Conservation (phyloP, 2,888 invertebrate species). For the Nymphalis c-album region DNA sequence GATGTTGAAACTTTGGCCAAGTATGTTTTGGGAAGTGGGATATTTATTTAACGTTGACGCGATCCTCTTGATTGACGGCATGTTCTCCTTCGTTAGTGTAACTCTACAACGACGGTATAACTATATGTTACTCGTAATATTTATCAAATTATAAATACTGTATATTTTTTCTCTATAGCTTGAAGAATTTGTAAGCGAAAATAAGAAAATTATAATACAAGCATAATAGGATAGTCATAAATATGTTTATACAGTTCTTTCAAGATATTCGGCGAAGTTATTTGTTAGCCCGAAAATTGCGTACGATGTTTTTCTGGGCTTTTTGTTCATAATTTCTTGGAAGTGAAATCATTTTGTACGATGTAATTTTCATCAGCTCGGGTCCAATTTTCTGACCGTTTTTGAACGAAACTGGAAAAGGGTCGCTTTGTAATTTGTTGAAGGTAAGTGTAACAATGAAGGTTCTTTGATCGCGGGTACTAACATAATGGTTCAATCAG, state of each 20-base stretch:
- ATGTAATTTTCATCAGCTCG: conserved; percentile 20
- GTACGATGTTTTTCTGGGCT: neutral
- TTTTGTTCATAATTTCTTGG: conserved; percentile 10
- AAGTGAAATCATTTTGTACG: conserved; percentile 12
- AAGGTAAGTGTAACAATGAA: conserved; percentile 26
- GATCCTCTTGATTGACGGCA: conserved; percentile 8
- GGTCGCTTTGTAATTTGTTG: conserved; percentile 30
- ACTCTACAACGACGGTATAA: no score
- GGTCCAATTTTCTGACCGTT: conserved; percentile 19
- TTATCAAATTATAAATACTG: no score
- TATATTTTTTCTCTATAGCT: neutral
- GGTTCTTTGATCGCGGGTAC: conserved; percentile 16
- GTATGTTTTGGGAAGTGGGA: no score
- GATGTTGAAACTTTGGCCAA: no score
- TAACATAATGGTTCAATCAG: neutral
- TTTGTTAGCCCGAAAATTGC: conserved; percentile 10
- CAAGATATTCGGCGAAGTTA: neutral
- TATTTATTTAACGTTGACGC: neutral
- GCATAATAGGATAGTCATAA: neutral
- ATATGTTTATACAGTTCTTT: neutral
- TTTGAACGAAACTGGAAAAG: conserved; percentile 21
- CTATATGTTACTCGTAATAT: no score
- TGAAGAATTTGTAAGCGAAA: no score
- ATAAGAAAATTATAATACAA: no score
- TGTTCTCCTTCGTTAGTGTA: neutral